These are phyloP conservation scores for Trissolcus japonicus DNA, from an alignment of 2,888 invertebrate species.

Conservation along the genomic window DNA sequence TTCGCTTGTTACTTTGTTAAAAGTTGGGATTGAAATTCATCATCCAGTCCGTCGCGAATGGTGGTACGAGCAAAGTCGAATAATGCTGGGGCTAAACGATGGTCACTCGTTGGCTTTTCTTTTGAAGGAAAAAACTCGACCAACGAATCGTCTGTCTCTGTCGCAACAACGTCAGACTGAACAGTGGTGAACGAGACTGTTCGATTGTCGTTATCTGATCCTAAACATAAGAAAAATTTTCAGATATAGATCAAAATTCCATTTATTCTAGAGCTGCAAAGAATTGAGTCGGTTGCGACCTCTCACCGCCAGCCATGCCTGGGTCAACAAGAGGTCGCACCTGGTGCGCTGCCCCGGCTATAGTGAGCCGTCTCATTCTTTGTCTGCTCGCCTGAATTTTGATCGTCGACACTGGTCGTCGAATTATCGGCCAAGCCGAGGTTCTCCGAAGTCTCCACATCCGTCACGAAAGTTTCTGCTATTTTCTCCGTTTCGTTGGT, in stretches of 20 bases:
- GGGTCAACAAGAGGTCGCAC: conserved; percentile 3
- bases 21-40: not conserved
- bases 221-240: not conserved
- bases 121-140: not conserved
- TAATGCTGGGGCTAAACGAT: not conserved
- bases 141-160: not conserved
- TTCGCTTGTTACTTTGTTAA: too few relatives aligned
- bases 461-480: not conserved
- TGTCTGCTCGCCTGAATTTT: not conserved
- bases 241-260: not conserved
- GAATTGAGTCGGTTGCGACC: conserved; percentile 3
- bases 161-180: not conserved
- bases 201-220: not conserved
- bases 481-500: not conserved
- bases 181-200: not conserved
- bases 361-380: not conserved
- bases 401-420: not conserved
- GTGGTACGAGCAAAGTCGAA: not conserved
- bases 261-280: not conserved
- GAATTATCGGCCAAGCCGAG: not conserved
- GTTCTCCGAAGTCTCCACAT: not conserved
- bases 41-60: too few relatives aligned
- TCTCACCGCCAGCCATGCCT: not conserved
- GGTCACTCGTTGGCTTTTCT: not conserved
- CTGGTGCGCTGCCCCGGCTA: not conserved